A percentile compares a stretch with the other conserved stretches of the same genome.
Conservation (phyloP, 2,797 vertebrate genomes). For the Sparidentex hasta region DNA sequence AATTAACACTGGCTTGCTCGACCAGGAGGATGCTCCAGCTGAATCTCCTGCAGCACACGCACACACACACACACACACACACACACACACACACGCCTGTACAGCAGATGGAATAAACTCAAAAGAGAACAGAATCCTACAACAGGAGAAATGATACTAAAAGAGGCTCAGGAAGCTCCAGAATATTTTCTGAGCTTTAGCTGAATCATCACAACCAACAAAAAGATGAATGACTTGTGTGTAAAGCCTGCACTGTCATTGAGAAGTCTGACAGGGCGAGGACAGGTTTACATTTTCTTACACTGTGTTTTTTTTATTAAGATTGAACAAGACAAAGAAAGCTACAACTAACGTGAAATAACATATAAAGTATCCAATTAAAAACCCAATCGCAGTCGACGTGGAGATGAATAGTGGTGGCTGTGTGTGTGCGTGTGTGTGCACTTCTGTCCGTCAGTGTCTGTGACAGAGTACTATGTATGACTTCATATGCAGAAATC, state of each 20-base stretch:
- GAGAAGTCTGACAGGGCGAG: neutral
- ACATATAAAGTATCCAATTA: slow-evolving; percentile 43
- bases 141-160: neutral
- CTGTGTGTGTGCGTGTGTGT: neutral
- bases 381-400: slow-evolving; percentile 42
- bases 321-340: slow-evolving; percentile 7
- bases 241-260: neutral
- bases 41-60: slow-evolving; percentile 4
- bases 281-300: neutral
- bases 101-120: neutral
- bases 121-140: neutral
- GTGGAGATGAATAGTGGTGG: slow-evolving; percentile 9
- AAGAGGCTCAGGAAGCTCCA: neutral
- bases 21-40: slow-evolving; percentile 8
- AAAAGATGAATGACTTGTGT: slow-evolving; percentile 1
- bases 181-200: neutral
- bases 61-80: neutral
- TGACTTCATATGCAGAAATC: slow-evolving; percentile 3
- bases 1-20: neutral
- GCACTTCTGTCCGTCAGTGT: neutral
- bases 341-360: slow-evolving; percentile 24
- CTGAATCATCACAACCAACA: neutral
- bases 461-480: neutral
- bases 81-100: neutral
- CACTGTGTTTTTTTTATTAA: neutral